Conservation (phyloP, 1,140 invertebrate species). For the Leucophenga varia region DNA sequence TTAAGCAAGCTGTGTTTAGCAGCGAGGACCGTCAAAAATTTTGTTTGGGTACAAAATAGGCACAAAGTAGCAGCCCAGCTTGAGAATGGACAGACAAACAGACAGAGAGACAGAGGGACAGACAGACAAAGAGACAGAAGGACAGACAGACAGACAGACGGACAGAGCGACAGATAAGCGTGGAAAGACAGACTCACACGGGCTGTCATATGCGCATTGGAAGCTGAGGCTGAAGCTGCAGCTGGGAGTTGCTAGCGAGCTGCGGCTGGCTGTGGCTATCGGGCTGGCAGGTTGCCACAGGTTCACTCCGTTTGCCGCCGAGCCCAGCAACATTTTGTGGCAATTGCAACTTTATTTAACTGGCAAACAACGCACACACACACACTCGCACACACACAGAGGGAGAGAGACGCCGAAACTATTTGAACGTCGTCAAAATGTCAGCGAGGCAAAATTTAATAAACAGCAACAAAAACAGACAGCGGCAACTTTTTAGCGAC, state of each 20-base stretch:
- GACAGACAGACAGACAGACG: constrained; percentile 6
- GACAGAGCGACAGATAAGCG: too few species aligned
- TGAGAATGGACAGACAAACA: constrained; percentile 14
- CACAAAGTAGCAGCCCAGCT: constrained; percentile 29
- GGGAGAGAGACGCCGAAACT: too few species aligned
- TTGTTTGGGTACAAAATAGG: constrained; percentile 38
- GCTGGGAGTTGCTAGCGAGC: constrained; percentile 3
- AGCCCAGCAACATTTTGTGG: constrained; percentile 39
- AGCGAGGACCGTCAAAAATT: constrained; percentile 23
- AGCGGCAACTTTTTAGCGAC: constrained; percentile 17
- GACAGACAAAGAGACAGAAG: too few species aligned
- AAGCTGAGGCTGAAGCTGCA: constrained; percentile 9
- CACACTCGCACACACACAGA: constrained; percentile 8
- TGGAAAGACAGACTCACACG: constrained; percentile 10
- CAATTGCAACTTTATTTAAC: constrained; percentile 49
- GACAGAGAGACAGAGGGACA: constrained; percentile 6
- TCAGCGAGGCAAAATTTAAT: constrained; percentile 38
- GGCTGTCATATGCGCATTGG: constrained; percentile 22
- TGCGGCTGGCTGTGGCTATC: not conserved
- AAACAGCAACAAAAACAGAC: constrained; percentile 30
- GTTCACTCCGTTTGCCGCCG: constrained; percentile 16
- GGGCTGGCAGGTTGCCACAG: constrained; percentile 17
- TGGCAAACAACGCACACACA: constrained; percentile 22
- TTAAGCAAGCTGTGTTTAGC: constrained; percentile 1
- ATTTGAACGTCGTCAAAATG: constrained; percentile 36